Base-by-base conservation (phyloP, 2,888 invertebrate species). In the Drosophila stalkeri region DNA sequence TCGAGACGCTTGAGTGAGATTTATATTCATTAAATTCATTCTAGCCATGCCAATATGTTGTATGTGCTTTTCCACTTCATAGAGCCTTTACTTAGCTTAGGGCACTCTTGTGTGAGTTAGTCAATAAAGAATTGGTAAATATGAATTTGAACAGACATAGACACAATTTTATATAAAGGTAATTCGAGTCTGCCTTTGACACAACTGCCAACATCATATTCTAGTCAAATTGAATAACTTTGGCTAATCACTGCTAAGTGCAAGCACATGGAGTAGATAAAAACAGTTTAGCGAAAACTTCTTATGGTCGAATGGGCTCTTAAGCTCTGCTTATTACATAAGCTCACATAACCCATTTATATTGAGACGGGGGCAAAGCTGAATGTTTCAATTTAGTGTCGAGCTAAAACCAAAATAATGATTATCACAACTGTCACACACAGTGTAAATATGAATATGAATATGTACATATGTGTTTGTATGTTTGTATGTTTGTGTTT, bases 401-500 rank as follows among this genome's bases (percentile, higher is more conserved):
- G n/a, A 35, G 56, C 35, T 59, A 41, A 63, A 65, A 52, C 35
- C 18, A 55, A 66, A 51, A 51, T 51, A 51, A 64, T 70, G 63
- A 70, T 66, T 70, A 70, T 70, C 46, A 63, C 75, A 75, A 56
- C 77, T 79, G 62, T 52, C 76, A 75, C 62, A 60, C 67, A 62
- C 67, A 44, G 67, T 55, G 27, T 75, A 67, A 75, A 75, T 67
- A 56, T 39, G 64, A 35, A 49, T n/a, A 27, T 46, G 23, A 3
- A n/a, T 41, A 44, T 64, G 35, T 78, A 57, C 51, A 60, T 63
- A 16, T 47, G 9, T 27, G 16, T 16, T 2, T 27, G 9, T 18
- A 11, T 33, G 7, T 33, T 1, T 47, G 11, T 27, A 9, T 27
- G 11, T 49, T 6, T 6, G 5, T 12, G 20, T 46, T 0, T 18